phyloP scores from a whole-genome alignment of 1,140 invertebrate species.

The Hyposmocoma kahamanoa region DNA sequence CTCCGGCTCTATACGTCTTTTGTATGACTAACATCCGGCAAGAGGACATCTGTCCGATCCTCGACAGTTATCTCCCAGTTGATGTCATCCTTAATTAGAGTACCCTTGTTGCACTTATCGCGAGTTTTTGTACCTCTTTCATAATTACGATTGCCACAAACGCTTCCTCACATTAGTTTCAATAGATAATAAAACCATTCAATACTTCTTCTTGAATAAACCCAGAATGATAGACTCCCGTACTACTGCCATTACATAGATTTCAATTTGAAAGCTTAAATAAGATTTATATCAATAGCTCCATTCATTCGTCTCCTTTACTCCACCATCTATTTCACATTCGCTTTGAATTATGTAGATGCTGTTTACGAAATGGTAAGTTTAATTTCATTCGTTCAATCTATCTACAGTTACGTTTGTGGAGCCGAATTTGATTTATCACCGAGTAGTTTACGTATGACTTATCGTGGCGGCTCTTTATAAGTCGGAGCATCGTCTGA shows the following conservation, averaged over 20 bases:
- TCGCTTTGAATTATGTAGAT: slow-evolving; percentile 51
- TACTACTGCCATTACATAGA: no score
- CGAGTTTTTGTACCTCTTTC: slow-evolving; percentile 9
- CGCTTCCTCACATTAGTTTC: no score
- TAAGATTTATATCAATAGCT: slow-evolving; percentile 35
- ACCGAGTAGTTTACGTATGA: slow-evolving; percentile 29
- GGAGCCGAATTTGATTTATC: slow-evolving; percentile 51
- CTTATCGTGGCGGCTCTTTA: slow-evolving; percentile 32
- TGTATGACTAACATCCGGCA: slow-evolving; percentile 61
- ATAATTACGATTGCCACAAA: no score
- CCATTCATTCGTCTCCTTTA: slow-evolving; percentile 33
- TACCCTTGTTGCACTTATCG: slow-evolving; percentile 23
- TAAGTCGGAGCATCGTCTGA: slow-evolving; percentile 27
- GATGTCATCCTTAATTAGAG: slow-evolving; percentile 47
- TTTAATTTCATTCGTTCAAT: slow-evolving; percentile 40
- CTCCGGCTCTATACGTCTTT: slow-evolving; percentile 5
- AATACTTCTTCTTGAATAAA: no score
- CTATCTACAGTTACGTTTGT: slow-evolving; percentile 24
- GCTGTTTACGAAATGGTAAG: slow-evolving; percentile 32
- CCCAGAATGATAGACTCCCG: no score
- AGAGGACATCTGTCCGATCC: slow-evolving; percentile 38
- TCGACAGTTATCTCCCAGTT: slow-evolving; percentile 32
- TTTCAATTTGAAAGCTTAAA: slow-evolving; percentile 11
- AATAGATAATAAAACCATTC: no score
- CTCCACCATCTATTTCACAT: slow-evolving; percentile 29